phyloP scores from a whole-genome alignment of 2,888 invertebrate species.

The Caenorhabditis uteleia region DNA sequence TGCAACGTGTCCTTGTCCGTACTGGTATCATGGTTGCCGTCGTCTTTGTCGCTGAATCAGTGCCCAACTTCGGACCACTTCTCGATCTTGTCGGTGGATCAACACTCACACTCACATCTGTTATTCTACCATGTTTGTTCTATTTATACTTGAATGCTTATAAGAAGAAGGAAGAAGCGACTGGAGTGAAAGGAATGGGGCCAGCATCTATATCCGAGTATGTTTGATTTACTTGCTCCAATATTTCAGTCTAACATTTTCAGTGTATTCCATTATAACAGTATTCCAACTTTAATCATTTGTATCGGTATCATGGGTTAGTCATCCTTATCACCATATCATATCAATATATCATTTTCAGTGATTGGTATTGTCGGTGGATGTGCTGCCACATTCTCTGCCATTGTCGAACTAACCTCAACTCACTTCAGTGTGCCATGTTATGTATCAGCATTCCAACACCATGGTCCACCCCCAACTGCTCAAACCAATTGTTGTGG shows the following conservation, averaged over 20 bases:
- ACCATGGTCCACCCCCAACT: not conserved
- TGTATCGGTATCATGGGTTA: constrained; percentile 51
- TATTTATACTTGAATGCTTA: constrained; percentile 57
- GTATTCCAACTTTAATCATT: constrained; percentile 29
- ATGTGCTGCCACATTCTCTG: constrained; percentile 64
- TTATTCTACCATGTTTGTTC: constrained; percentile 65
- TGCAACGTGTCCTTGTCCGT: constrained; percentile 56
- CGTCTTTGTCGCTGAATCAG: constrained; percentile 64
- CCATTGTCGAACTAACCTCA: constrained; percentile 57
- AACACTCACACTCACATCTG: constrained; percentile 61
- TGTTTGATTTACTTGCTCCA: not conserved
- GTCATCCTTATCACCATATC: not conserved
- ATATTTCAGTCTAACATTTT: constrained; percentile 3
- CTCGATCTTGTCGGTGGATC: constrained; percentile 63
- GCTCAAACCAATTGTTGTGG: constrained; percentile 60
- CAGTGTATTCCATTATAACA: constrained; percentile 35
- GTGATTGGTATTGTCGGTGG: constrained; percentile 64
- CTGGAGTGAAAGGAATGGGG: constrained; percentile 28
- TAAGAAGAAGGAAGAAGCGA: constrained; percentile 38
- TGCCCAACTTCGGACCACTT: constrained; percentile 66
- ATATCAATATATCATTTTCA: constrained; percentile 12
- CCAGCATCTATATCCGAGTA: constrained; percentile 32
- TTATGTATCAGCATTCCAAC: constrained; percentile 47
- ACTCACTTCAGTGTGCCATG: constrained; percentile 62
- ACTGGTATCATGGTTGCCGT: constrained; percentile 57